phyloP scores from a whole-genome alignment of 92 coral and sea anemone species.

The Zoanthus sansibaricus region DNA sequence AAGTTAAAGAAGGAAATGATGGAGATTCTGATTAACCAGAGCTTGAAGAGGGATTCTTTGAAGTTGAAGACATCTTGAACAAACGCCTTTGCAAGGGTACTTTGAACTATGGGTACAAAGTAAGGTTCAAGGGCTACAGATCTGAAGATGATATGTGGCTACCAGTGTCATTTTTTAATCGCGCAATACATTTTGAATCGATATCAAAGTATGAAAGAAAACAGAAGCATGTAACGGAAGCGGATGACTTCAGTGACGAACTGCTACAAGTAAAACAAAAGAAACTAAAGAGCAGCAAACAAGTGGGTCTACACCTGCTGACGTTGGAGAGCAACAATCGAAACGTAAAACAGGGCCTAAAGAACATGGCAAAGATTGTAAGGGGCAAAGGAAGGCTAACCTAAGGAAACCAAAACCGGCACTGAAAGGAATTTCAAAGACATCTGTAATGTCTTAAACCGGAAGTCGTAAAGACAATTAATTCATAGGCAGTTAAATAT shows the following conservation, averaged over 20 bases:
- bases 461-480: too few species aligned
- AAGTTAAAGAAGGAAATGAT: slow-evolving; percentile 1
- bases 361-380: slow-evolving; percentile 1
- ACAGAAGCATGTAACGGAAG: slow-evolving; percentile 8
- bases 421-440: slow-evolving; percentile 8
- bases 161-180: slow-evolving; percentile 59
- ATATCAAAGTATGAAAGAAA: neutral
- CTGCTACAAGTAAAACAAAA: neutral
- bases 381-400: slow-evolving; percentile 1
- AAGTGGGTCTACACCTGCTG: slow-evolving; percentile 6
- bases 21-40: slow-evolving; percentile 17
- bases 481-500: too few species aligned
- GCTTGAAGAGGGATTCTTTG: slow-evolving; percentile 48
- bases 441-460: neutral
- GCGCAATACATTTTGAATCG: slow-evolving; percentile 38
- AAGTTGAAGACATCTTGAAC: slow-evolving; percentile 51
- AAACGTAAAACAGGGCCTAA: slow-evolving; percentile 12
- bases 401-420: slow-evolving; percentile 7
- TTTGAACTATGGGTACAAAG: slow-evolving; percentile 49
- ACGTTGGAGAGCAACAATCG: neutral
- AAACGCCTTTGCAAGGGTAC: slow-evolving; percentile 60
- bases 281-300: slow-evolving; percentile 12
- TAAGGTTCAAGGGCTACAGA: slow-evolving; percentile 57
- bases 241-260: slow-evolving; percentile 12
- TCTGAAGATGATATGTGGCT: slow-evolving; percentile 70